Evolutionary conservation across 2,888 invertebrate species (phyloP).

Genomic region (Caenorhabditis wallacei): DNA sequence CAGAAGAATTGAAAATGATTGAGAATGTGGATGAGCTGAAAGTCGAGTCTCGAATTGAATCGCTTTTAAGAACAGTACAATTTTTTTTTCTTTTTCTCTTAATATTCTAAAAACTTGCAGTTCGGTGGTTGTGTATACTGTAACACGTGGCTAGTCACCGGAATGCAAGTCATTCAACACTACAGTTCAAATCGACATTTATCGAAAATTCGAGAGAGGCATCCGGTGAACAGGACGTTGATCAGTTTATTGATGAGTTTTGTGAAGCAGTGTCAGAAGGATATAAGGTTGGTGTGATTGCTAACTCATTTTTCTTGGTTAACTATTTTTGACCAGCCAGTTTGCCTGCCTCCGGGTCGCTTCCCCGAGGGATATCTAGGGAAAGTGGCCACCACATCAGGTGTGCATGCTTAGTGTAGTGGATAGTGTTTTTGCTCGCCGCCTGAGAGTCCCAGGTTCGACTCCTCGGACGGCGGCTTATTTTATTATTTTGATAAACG

Average conservation of each 20-base stretch:
- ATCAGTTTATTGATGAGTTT: not conserved
- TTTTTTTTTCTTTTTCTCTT: too few relatives aligned
- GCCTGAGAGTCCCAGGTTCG: too few relatives aligned
- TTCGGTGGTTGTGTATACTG: conserved; percentile 5
- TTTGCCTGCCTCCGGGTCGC: too few relatives aligned
- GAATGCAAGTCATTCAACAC: not conserved
- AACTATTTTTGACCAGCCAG: too few relatives aligned
- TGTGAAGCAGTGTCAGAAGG: not conserved
- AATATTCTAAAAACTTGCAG: not conserved
- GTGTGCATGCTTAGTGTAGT: too few relatives aligned
- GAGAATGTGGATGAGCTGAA: not conserved
- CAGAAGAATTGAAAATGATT: not conserved
- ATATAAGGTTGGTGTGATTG: too few relatives aligned
- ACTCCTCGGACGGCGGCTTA: too few relatives aligned
- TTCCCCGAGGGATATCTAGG: too few relatives aligned
- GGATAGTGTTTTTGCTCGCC: too few relatives aligned
- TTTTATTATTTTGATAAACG: too few relatives aligned
- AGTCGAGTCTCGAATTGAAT: not conserved
- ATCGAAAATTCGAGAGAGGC: not conserved
- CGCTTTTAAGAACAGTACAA: not conserved
- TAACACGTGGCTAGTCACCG: not conserved
- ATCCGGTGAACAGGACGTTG: not conserved
- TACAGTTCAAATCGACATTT: not conserved
- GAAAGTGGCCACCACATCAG: too few relatives aligned
- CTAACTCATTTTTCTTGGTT: too few relatives aligned